Evolutionary conservation across 2,113 vertebrate genomes (phyloP), one percentile per base, ranked within the genome.

Genomic region (Nansenia antarctica): DNA sequence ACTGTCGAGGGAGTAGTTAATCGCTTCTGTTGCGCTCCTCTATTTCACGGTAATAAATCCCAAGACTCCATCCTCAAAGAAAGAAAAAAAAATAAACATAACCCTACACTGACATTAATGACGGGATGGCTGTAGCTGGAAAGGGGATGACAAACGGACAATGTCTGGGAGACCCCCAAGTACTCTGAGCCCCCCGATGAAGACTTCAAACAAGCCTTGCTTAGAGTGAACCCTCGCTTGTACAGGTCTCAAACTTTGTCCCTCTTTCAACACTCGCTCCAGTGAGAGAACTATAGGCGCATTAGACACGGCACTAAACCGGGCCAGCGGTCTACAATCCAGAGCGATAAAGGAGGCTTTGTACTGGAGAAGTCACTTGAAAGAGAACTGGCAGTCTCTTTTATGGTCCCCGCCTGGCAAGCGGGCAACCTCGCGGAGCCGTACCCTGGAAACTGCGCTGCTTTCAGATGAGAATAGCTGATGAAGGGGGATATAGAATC

Each of bases 281-380:
- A 87, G 65, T 82, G 86, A 78, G 82, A 75, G 74, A 67, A 90
- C 89, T 88, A 89, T 85, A 73, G 87, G 70, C 86, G 78, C 89
- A 92, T 93, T 93, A 90, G 91, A 89, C 87, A 93, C 90, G 91
- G 86, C 87, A 90, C 88, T 92, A 89, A 91, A 90, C 79, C 90
- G 81, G 88, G 86, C 87, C 90, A 88, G 89, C 83, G 83, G 79
- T 89, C 87, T 81, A 86, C 90, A 90, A 87, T 90, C 80, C 88
- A 79, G 76, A 24, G 79, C 85, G 73, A 92, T 92, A 92, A 92
- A 92, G 86, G 77, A 80, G 63, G 75, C 89, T 93, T 91, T 92
- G 90, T 93, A 81, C 83, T 3, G 76, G 85, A 90, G 89, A 92
- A 91, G 91, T 92, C 89, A 91, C 86, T 91, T 90, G 89, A 92